Percentiles rank a stretch among this genome's conserved stretches.
phyloP scores from a whole-genome alignment of 2,888 invertebrate species.

The Zhengitettix transpicula region DNA sequence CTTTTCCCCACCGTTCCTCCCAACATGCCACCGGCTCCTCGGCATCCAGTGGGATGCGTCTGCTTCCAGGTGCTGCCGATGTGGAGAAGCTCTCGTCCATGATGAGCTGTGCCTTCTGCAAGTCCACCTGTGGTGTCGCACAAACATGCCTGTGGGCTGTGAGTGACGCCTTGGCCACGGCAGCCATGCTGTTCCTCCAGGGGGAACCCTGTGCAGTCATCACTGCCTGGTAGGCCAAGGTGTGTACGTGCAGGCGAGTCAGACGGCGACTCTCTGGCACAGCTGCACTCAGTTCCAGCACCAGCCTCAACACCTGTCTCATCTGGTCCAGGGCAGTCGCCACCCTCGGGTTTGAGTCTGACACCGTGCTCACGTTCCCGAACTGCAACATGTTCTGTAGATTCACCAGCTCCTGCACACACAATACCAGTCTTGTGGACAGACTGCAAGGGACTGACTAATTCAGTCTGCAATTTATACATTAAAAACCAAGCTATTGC shows the following conservation, averaged over 20 bases:
- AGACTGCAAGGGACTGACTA: too few species aligned
- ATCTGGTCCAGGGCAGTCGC: constrained; percentile 68
- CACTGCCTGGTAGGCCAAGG: constrained; percentile 74
- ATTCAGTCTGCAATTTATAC: too few species aligned
- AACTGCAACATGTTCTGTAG: constrained; percentile 48
- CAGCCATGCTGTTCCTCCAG: constrained; percentile 64
- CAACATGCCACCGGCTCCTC: constrained; percentile 67
- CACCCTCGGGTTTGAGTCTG: constrained; percentile 63
- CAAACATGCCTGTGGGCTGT: constrained; percentile 73
- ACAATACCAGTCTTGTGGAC: too few species aligned
- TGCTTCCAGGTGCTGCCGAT: constrained; percentile 34
- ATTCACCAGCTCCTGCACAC: constrained; percentile 53
- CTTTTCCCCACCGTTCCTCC: constrained; percentile 37
- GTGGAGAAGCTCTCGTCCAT: constrained; percentile 73
- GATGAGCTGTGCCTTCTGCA: constrained; percentile 41
- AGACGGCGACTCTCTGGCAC: constrained; percentile 36
- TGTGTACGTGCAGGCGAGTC: constrained; percentile 68
- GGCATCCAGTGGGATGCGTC: constrained; percentile 46
- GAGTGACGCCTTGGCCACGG: constrained; percentile 66
- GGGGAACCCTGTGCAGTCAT: constrained; percentile 46
- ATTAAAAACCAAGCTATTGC: too few species aligned
- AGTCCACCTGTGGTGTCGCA: constrained; percentile 38
- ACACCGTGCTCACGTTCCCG: constrained; percentile 53
- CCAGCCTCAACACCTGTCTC: constrained; percentile 44
- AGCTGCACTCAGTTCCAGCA: constrained; percentile 29